Evolutionary conservation across 1,140 invertebrate genomes (phyloP).

Genomic region (Calephelis virginiensis): DNA sequence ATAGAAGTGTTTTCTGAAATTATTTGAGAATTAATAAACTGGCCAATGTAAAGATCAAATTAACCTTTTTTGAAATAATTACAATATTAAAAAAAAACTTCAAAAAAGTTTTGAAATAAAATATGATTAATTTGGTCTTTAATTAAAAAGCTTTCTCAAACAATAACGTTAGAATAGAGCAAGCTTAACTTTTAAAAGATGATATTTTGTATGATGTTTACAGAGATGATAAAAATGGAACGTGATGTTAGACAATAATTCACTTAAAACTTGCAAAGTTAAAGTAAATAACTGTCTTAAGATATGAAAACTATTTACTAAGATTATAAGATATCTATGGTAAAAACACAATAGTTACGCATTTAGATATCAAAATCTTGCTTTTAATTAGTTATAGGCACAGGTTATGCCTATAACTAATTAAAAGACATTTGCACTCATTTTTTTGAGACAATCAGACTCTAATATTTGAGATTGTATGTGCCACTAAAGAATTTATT

Average conservation of each 20-base stretch:
- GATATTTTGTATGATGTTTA: neutral
- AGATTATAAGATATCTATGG: slow-evolving; percentile 4
- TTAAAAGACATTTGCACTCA: too few species aligned
- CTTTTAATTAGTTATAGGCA: neutral
- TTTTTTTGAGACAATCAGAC: too few species aligned
- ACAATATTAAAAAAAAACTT: too few species aligned
- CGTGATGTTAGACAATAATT: neutral
- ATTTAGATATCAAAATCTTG: neutral
- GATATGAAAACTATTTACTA: slow-evolving; percentile 9
- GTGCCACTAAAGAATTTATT: neutral
- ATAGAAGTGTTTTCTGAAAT: too few species aligned
- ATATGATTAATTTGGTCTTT: neutral
- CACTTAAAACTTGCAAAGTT: neutral
- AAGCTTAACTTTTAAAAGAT: neutral
- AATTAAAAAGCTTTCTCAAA: neutral
- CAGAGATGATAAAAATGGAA: slow-evolving; percentile 1
- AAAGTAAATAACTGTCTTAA: neutral
- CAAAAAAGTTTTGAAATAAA: too few species aligned
- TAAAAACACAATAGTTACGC: slow-evolving; percentile 3
- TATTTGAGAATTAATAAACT: too few species aligned
- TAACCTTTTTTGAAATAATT: too few species aligned
- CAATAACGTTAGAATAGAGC: neutral
- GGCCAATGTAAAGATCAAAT: too few species aligned
- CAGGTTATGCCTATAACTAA: too few species aligned
- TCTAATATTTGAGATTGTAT: too few species aligned